Base-by-base conservation (phyloP, 2,888 invertebrate genomes). In the Brachyptera putata region DNA sequence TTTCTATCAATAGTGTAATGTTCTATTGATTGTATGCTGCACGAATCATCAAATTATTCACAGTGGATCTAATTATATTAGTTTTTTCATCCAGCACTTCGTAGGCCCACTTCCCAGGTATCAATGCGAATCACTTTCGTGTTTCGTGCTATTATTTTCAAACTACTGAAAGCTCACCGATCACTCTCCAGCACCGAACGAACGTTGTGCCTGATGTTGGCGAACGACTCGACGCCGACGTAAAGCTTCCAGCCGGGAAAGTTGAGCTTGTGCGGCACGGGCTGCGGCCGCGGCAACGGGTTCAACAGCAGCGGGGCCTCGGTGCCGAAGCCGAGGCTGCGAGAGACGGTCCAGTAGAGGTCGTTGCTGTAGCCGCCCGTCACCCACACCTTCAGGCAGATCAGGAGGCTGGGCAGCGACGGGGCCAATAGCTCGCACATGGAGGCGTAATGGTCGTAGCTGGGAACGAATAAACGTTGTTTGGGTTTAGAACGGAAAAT, bases 381-480 rank as follows among this genome's bases (percentile, higher is more conserved):
- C 1, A 79, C 69, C 79, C 81, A 81, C 2, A 78, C 75, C 65
- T 78, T 79, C 55, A 87, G 70, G 67, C 86, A 87, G 22, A 80
- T 72, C 3, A 81, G 81, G 53, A 87, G 70, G 16, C 83, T 82
- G 1, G 85, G 86, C 68, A 87, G 69, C 0, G 84, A 75, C 0
- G 80, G 79, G 0, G 87, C 86, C 62, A 87, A 69, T 55, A 87
- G 69, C 70, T 88, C 87, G 66, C 87, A 87, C 57, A 87, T 71
- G 0, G 86, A 82, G 1, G 86, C 86, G 71, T 84, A 88, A 70
- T 88, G 88, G 70, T 87, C 87, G 67, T 83, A 88, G 66, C 87
- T 85, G 53, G 3, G 2, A 25, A 14, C 3, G 48, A n/a, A n/a
- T n/a, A n/a, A n/a, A n/a, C n/a, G n/a, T n/a, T n/a, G n/a, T n/a